A percentile compares a stretch with the other conserved stretches of the same genome.
phyloP scores from a whole-genome alignment of 2,888 invertebrate genomes.

The Ceratothoa steindachneri region DNA sequence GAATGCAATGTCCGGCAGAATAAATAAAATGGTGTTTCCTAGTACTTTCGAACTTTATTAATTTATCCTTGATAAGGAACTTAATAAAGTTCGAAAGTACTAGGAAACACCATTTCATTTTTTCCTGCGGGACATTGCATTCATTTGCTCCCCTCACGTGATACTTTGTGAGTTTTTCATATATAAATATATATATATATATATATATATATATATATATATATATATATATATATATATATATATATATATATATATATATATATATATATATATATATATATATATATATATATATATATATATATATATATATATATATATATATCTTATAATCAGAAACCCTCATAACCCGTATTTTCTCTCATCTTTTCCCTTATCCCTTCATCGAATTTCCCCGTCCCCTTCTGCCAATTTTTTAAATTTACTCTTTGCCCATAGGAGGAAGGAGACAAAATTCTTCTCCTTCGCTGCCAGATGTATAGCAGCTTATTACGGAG shows the following conservation, averaged over 20 bases:
- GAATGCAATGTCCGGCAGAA: no score
- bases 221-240: neutral
- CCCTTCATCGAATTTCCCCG: neutral
- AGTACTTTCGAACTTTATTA: no score
- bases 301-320: conserved; percentile 13
- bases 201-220: neutral
- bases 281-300: conserved; percentile 5
- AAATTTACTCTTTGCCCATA: conserved; percentile 7
- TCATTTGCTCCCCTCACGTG: no score
- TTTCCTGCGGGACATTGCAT: no score
- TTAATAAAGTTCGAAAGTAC: no score
- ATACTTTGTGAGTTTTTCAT: no score
- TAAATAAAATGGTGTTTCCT: no score
- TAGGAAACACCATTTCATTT: no score
- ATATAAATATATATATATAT: no score
- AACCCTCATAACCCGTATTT: conserved; percentile 8
- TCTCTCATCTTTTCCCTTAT: neutral
- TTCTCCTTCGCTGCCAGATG: conserved; percentile 7
- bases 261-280: neutral
- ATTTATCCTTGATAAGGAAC: no score
- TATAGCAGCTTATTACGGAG: conserved; percentile 6
- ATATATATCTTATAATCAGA: neutral
- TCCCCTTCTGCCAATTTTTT: conserved; percentile 12
- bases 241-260: neutral
- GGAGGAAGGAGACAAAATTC: neutral